Evolutionary conservation across 1,140 invertebrate species (phyloP), one percentile per base, ranked within the genome.

Genomic region (Chlorops oryzae): DNA sequence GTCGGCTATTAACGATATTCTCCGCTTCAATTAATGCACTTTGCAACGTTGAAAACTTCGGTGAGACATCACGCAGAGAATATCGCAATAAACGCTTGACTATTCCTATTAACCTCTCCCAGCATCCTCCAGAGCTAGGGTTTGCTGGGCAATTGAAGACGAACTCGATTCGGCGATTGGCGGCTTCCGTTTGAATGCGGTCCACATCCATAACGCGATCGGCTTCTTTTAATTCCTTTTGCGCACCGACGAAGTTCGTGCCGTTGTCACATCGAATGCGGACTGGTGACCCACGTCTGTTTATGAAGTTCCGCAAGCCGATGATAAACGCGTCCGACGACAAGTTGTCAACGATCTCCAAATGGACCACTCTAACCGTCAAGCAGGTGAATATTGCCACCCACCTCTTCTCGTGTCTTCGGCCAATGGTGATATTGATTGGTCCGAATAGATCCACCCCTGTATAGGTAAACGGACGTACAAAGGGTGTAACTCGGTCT

Each of bases 221-320:
- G 7, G 52, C 51, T 13, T 20, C 43, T 13, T 44, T 28, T 9
- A 72, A 51, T 42, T 68, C 51, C 1, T 48, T 49, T 45, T 64
- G 53, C 18, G 63, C 62, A 3, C 61, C 62, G 7, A 61, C 39
- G 44, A 74, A 73, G 47, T 70, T 74, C 2, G 62, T 70, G 0
- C 62, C 72, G 48, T 66, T 65, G 52, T 75, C 73, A 20, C 51
- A 55, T 41, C 59, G 61, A 0, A 76, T 55, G 2, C 43, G 37
- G 0, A 35, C 27, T 5, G 61, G 60, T 28, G 51, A 44, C 10
- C 62, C 60, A 9, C 60, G 32, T 12, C 62, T 37, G 5, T 57
- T 57, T 2, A 56, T 50, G 48, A 64, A 57, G 17, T 58, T 40
- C 42, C 49, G 13, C 2, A 61, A 10, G 2, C 34, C 42, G 24